Base-by-base conservation (phyloP, 2,888 invertebrate genomes). In the Callyntrura guangdongensis region DNA sequence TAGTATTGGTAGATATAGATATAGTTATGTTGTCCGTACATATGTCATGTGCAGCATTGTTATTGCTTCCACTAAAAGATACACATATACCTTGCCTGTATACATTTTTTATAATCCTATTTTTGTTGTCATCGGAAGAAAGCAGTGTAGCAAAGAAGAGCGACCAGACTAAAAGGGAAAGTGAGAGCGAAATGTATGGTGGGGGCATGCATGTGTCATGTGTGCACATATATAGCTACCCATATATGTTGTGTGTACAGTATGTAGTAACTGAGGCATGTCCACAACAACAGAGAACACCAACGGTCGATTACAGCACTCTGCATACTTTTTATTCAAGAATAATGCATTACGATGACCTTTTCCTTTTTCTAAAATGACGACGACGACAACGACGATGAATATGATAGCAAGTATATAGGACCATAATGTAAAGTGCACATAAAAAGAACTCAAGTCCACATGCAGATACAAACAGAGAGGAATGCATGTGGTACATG, bases 281-380 rank as follows among this genome's bases (percentile, higher is more conserved):
- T 77, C 77, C 77, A 77, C 77, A 77, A 59, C 82, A n/a, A 61
- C 61, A 59, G 45, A 47, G 45, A 20, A 74, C 74, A 47, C 20
- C 12, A 77, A 27, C n/a, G 25, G 25, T 0, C 14, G 17, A 27
- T 25, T 53, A 2, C 59, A 59, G 59, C 25, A 27, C 12, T 69
- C 6, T 36, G 8, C 53, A 77, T 14, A 22, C 47, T 49, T n/a
- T n/a, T n/a, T n/a, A n/a, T n/a, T n/a, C n/a, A 69, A 8, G 20
- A 49, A 56, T 77, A 53, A 74, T 47, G 77, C 72, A 82, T 72
- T 67, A 88, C 47, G 87, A 87, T 88, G 88, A 88, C 88, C 88
- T 88, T 88, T 88, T 82, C 82, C 59, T 72, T 59, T 74, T 83
- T 64, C 64, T 0, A 45, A 12, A 20, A 74, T 45, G 72, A 74